Percentiles rank a stretch among this genome's conserved stretches.
Conservation (phyloP, 2,113 vertebrate genomes). For the Dasyurus viverrinus region DNA sequence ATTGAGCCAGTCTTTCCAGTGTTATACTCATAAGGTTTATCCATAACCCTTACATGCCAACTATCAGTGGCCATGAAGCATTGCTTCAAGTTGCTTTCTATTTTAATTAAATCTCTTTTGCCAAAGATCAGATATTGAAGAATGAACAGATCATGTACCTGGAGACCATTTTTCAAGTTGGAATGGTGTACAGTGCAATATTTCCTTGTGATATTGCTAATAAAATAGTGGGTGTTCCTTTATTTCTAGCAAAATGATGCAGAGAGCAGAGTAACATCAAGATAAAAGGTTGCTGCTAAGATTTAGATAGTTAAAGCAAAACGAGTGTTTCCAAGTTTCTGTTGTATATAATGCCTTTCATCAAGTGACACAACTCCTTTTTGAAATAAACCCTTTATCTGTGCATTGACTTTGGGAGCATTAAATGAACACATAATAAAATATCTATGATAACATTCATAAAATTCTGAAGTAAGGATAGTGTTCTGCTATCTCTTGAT, state of each 20-base stretch:
- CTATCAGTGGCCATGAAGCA: neutral
- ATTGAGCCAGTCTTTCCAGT: slow-evolving; percentile 12
- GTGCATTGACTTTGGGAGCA: neutral
- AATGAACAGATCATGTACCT: neutral
- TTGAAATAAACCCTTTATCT: slow-evolving; percentile 25
- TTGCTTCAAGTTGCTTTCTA: slow-evolving; percentile 21
- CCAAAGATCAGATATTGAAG: slow-evolving; percentile 46
- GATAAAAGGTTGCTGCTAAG: slow-evolving; percentile 26
- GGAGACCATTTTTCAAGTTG: slow-evolving; percentile 43
- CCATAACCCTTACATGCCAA: slow-evolving; percentile 27
- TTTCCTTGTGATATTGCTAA: slow-evolving; percentile 43
- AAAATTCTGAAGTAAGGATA: slow-evolving; percentile 29
- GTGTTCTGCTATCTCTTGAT: slow-evolving; percentile 7
- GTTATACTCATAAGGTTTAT: neutral
- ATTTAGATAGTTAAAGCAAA: slow-evolving; percentile 34
- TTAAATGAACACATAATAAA: slow-evolving; percentile 18
- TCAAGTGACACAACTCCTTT: neutral
- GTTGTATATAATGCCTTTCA: neutral
- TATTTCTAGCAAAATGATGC: slow-evolving; percentile 41
- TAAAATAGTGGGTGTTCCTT: slow-evolving; percentile 40
- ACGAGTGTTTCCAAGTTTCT: slow-evolving; percentile 37
- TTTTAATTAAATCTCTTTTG: slow-evolving; percentile 48
- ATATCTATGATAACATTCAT: slow-evolving; percentile 18
- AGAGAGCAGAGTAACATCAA: slow-evolving; percentile 44
- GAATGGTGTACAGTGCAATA: slow-evolving; percentile 27